Percentiles rank a stretch among this genome's conserved stretches.
Conservation (phyloP, 2,888 invertebrate genomes). For the Lycia hirtaria region DNA sequence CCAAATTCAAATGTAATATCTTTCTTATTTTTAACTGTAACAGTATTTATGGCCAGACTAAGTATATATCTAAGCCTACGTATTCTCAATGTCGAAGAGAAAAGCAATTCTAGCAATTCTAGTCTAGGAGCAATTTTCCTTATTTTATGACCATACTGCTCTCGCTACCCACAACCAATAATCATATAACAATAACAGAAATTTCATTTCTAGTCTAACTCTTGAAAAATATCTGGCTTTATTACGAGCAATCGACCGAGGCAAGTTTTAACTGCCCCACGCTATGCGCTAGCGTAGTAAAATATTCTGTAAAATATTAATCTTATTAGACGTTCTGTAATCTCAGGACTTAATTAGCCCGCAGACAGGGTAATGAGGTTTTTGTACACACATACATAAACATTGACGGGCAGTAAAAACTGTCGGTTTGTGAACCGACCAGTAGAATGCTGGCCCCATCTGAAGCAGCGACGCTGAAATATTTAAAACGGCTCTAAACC, state of each 20-base stretch:
- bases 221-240: constrained; percentile 37
- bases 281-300: constrained; percentile 7
- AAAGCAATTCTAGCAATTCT: constrained; percentile 9
- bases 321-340: constrained; percentile 26
- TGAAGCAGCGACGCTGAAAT: constrained; percentile 54
- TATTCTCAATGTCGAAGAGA: too few relatives aligned
- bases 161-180: constrained; percentile 27
- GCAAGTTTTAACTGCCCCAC: constrained; percentile 20
- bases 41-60: too few relatives aligned
- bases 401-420: constrained; percentile 51
- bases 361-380: constrained; percentile 33
- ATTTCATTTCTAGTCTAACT: constrained; percentile 35
- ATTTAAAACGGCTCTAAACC: constrained; percentile 58
- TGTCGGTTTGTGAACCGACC: constrained; percentile 48
- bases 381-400: constrained; percentile 48
- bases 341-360: constrained; percentile 38
- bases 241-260: constrained; percentile 18
- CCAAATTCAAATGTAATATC: too few relatives aligned
- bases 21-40: too few relatives aligned
- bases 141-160: constrained; percentile 2
- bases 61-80: not conserved
- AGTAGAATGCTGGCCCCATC: constrained; percentile 43
- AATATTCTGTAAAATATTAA: constrained; percentile 26
- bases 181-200: constrained; percentile 37
- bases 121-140: not conserved